Conservation (phyloP, 2,797 vertebrate species). For the Clamator glandarius region DNA sequence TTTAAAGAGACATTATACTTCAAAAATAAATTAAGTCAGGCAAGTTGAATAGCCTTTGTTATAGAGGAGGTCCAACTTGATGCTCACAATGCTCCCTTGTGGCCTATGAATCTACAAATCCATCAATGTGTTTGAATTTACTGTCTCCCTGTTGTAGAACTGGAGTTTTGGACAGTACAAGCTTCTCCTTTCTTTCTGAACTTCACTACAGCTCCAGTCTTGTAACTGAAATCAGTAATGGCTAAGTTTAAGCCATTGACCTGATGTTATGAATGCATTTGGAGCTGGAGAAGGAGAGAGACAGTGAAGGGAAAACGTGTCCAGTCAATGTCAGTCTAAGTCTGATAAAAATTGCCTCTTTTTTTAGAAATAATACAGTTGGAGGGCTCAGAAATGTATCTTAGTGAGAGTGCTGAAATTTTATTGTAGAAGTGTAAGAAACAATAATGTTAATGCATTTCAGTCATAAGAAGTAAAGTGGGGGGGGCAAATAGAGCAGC, state of each 20-base stretch:
- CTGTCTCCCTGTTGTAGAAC: neutral
- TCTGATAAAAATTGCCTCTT: neutral
- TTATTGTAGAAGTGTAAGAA: neutral
- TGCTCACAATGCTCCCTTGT: fast-evolving
- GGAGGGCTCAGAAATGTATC: neutral
- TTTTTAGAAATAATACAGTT: neutral
- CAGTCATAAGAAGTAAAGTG: constrained; percentile 36
- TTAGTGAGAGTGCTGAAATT: neutral
- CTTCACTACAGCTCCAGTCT: neutral
- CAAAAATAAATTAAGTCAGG: neutral
- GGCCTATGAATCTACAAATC: neutral
- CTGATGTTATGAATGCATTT: neutral
- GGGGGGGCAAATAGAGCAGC: constrained; percentile 24
- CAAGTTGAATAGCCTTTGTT: neutral
- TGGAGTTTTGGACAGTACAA: neutral
- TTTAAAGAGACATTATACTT: neutral
- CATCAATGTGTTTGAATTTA: neutral
- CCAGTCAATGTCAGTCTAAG: neutral
- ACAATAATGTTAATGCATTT: constrained; percentile 41
- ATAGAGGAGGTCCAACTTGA: neutral
- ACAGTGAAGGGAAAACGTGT: neutral
- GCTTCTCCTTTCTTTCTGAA: neutral
- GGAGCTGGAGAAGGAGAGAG: fast-evolving
- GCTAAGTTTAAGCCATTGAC: neutral
- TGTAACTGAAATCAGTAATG: neutral